Evolutionary conservation across 2,888 invertebrate species (phyloP).

Genomic region (Stenodera caucasica): DNA sequence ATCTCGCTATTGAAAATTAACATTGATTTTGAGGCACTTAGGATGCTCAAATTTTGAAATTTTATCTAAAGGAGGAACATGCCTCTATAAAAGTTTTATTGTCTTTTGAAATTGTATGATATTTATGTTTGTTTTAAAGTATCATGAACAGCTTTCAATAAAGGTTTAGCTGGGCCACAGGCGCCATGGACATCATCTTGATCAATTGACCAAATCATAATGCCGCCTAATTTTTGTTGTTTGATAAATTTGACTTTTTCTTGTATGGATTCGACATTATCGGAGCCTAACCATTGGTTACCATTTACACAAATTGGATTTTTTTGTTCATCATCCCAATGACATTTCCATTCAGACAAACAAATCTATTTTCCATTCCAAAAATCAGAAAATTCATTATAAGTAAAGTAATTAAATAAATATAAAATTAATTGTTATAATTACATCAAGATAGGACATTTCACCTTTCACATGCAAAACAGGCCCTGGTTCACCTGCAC

Average conservation of each 20-base stretch:
- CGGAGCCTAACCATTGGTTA: conserved; percentile 35
- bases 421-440: background rate
- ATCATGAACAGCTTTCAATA: background rate
- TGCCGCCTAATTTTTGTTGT: conserved; percentile 33
- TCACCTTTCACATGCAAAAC: background rate
- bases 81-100: too few species aligned
- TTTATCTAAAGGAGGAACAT: too few species aligned
- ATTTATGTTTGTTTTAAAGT: background rate
- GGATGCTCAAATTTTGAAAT: too few species aligned
- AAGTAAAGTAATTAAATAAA: too few species aligned
- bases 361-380: background rate
- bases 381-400: background rate
- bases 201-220: conserved; percentile 40
- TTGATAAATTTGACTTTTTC: conserved; percentile 25
- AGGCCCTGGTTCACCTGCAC: conserved; percentile 12
- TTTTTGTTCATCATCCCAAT: conserved; percentile 36
- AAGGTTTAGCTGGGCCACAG: conserved; percentile 27
- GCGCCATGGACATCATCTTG: conserved; percentile 35
- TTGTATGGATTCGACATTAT: conserved; percentile 29
- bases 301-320: conserved; percentile 32
- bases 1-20: too few species aligned
- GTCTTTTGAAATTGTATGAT: too few species aligned
- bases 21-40: too few species aligned
- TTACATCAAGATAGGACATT: background rate
- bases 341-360: conserved; percentile 26